Evolutionary conservation across 2,113 vertebrate species (phyloP).

Genomic region (Hemiprocne comata): DNA sequence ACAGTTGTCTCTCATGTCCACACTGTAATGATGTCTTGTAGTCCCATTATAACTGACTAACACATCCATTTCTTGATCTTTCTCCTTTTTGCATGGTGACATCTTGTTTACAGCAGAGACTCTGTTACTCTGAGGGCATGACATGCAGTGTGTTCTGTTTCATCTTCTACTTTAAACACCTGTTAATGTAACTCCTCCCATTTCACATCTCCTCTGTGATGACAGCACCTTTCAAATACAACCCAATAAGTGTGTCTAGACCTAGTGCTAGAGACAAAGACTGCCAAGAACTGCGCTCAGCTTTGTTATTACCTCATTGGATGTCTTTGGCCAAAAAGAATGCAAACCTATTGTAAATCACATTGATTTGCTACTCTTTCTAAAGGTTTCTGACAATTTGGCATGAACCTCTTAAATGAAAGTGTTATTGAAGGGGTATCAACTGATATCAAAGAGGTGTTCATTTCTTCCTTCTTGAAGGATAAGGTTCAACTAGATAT

Average conservation of each 20-base stretch:
- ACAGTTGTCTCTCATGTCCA: neutral
- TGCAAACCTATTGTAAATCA: neutral
- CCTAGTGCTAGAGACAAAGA: neutral
- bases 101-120: neutral
- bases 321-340: neutral
- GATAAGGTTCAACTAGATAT: neutral
- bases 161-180: neutral
- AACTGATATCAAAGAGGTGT: neutral
- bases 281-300: neutral
- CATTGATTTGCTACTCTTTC: neutral
- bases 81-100: neutral
- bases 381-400: neutral
- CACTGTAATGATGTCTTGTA: neutral
- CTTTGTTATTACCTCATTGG: neutral
- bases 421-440: neutral
- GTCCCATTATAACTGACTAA: neutral
- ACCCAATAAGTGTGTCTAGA: neutral
- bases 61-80: neutral
- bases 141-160: neutral
- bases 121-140: neutral
- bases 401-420: neutral
- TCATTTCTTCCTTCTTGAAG: neutral
- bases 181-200: neutral
- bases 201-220: neutral
- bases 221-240: neutral